Conservation (phyloP, 2,888 invertebrate genomes). For the Drosophila eohydei region DNA sequence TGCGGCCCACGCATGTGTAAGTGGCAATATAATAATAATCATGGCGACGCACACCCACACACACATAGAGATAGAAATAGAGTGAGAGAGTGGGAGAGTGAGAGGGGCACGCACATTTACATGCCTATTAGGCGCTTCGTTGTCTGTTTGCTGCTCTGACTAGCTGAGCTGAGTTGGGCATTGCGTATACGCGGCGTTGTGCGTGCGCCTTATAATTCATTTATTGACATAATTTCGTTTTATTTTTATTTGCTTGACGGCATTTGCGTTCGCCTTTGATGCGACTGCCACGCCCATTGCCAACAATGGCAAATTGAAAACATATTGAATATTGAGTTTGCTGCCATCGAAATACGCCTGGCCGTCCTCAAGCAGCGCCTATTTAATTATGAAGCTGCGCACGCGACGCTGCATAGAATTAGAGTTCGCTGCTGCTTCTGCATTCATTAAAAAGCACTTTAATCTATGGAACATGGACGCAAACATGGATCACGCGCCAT, state of each 20-base stretch:
- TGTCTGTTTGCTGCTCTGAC: slow-evolving; percentile 51
- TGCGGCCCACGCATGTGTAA: slow-evolving; percentile 34
- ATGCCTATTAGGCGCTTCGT: slow-evolving; percentile 62
- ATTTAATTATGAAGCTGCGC: slow-evolving; percentile 60
- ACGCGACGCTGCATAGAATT: slow-evolving; percentile 65
- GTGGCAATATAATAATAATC: slow-evolving; percentile 73
- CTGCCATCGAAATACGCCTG: not conserved
- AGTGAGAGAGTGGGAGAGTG: not conserved
- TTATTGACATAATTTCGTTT: slow-evolving; percentile 80
- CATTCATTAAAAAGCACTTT: slow-evolving; percentile 76
- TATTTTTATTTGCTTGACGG: slow-evolving; percentile 74
- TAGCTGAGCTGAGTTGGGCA: slow-evolving; percentile 50
- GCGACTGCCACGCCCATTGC: slow-evolving; percentile 27
- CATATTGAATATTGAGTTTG: slow-evolving; percentile 74
- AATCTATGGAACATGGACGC: slow-evolving; percentile 48
- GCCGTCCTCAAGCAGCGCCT: slow-evolving; percentile 5
- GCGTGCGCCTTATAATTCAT: slow-evolving; percentile 77
- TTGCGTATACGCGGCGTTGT: slow-evolving; percentile 60
- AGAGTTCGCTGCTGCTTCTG: slow-evolving; percentile 44
- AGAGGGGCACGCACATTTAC: slow-evolving; percentile 54
- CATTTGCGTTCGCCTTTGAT: slow-evolving; percentile 65
- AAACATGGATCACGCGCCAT: slow-evolving; percentile 69
- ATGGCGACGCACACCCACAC: slow-evolving; percentile 40
- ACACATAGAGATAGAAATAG: slow-evolving; percentile 7
- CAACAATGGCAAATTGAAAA: slow-evolving; percentile 68